phyloP scores from a whole-genome alignment of 1,140 invertebrate genomes.

The Pissodes strobi region DNA sequence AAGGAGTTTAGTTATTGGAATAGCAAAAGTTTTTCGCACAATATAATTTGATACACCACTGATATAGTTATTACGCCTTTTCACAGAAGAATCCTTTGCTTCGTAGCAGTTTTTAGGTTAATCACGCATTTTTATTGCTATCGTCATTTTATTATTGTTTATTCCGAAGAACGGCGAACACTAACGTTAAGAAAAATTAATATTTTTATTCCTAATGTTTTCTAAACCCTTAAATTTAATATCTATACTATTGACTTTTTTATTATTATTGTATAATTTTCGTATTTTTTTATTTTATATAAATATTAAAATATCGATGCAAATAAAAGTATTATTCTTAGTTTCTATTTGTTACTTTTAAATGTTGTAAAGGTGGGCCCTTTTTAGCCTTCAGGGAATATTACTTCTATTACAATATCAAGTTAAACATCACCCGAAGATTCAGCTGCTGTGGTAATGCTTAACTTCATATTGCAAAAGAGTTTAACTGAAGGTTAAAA shows the following conservation, averaged over 20 bases:
- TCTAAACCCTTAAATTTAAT: not conserved
- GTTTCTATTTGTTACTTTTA: conserved; percentile 23
- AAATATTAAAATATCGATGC: conserved; percentile 2
- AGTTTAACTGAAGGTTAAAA: not conserved
- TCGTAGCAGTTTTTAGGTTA: too few species aligned
- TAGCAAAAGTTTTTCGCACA: too few species aligned
- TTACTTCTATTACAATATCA: too few species aligned
- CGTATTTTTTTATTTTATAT: conserved; percentile 19
- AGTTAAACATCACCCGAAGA: too few species aligned
- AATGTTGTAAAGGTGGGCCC: not conserved
- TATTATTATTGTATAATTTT: conserved; percentile 13
- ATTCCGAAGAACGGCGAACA: not conserved
- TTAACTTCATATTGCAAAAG: too few species aligned
- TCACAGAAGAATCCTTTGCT: too few species aligned
- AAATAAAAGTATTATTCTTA: conserved; percentile 15
- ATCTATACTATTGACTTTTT: not conserved
- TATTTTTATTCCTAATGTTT: conserved; percentile 14
- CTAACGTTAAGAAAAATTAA: not conserved
- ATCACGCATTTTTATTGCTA: too few species aligned
- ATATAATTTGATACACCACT: too few species aligned
- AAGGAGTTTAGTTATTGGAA: too few species aligned
- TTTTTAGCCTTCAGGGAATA: not conserved
- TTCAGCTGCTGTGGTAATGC: too few species aligned
- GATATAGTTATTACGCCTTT: too few species aligned
- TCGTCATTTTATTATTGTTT: too few species aligned